Evolutionary conservation across 2,888 invertebrate genomes (phyloP).

Genomic region (Podotricha telesiphe): DNA sequence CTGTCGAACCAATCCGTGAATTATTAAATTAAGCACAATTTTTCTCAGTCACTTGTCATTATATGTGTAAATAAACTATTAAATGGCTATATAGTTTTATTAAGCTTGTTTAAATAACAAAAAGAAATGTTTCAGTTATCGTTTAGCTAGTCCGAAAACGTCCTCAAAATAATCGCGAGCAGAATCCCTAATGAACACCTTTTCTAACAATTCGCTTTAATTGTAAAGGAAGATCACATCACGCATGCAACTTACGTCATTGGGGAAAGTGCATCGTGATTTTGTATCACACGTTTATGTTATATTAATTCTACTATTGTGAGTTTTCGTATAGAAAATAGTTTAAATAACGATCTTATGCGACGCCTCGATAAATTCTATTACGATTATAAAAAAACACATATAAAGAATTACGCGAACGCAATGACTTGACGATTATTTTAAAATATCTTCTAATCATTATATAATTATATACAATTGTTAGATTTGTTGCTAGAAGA

Average conservation of each 20-base stretch:
- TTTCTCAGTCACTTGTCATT: background rate
- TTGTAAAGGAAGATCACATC: constrained; percentile 69
- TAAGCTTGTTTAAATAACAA: constrained; percentile 19
- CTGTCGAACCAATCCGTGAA: background rate
- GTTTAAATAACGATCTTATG: background rate
- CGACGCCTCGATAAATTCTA: background rate
- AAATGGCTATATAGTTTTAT: background rate
- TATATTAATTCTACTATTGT: constrained; percentile 47
- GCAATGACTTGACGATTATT: background rate
- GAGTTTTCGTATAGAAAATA: background rate
- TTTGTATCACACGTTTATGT: constrained; percentile 46
- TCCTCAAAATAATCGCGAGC: constrained; percentile 23
- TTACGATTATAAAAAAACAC: background rate
- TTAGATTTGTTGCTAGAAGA: background rate
- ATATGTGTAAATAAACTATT: background rate
- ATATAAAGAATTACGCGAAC: background rate
- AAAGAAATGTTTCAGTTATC: constrained; percentile 19
- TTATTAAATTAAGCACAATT: background rate
- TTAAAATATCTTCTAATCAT: background rate
- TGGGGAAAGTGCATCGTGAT: constrained; percentile 71
- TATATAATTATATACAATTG: constrained; percentile 2
- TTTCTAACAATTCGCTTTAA: constrained; percentile 57
- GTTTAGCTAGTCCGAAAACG: constrained; percentile 35
- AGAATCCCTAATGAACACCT: constrained; percentile 62
- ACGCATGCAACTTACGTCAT: constrained; percentile 66